Evolutionary conservation across 2,113 vertebrate species (phyloP).

Genomic region (Tonatia bakeri): DNA sequence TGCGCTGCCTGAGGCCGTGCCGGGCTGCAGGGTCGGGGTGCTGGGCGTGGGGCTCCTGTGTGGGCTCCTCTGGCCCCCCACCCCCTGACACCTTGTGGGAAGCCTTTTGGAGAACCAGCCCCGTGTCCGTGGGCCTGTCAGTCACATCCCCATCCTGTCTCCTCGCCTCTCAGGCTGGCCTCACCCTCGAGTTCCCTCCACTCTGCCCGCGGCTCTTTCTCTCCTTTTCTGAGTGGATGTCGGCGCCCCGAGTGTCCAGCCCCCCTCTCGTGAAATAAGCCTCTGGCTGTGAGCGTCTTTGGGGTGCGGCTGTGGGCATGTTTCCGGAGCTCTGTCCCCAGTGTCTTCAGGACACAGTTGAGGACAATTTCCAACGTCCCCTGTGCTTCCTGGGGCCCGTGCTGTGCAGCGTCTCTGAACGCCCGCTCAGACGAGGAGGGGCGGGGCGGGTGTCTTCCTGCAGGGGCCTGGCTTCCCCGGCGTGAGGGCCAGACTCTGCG

Average conservation of each 20-base stretch:
- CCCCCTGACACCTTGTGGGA: no score
- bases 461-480: not conserved
- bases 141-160: no score
- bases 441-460: not conserved
- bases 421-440: not conserved
- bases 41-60: no score
- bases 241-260: not conserved
- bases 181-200: not conserved
- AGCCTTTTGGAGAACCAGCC: no score
- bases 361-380: not conserved
- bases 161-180: not conserved
- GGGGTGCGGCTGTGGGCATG: not conserved
- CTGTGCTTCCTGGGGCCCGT: no score
- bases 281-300: not conserved
- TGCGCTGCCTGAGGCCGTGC: no score
- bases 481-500: accelerated
- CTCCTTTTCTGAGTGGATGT: no score
- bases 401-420: not conserved
- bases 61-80: no score
- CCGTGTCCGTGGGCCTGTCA: no score
- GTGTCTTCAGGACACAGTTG: no score
- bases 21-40: no score
- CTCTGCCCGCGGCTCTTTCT: no score
- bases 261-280: not conserved
- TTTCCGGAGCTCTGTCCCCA: not conserved